Base-by-base conservation (phyloP, 2,113 vertebrate genomes). In the Phylloscopus whistleri region DNA sequence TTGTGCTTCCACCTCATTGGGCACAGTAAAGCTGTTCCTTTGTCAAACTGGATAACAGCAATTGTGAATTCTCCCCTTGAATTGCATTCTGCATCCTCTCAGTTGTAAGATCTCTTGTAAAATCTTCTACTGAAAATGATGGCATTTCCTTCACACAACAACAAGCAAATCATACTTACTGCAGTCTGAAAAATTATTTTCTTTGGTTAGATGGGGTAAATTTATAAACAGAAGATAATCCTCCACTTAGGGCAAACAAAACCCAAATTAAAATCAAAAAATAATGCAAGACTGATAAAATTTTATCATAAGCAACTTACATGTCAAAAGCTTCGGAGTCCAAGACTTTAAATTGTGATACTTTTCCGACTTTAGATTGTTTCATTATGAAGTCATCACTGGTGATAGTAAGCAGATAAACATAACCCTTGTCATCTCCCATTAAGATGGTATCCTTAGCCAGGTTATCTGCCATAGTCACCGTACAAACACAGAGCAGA, bases 381-480 rank as follows among this genome's bases (percentile, higher is more conserved):
- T 97, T 97, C 53, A 97, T 66, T 73, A 95, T 93, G 39, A 98
- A 97, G 44, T 97, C 94, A 51, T 98, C 97, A 35, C 72, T 97
- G 21, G 87, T 97, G 46, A 98, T 19, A 26, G 97, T 95, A 93
- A 97, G 96, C 55, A 91, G 95, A 53, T 67, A 97, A 70, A 98
- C 96, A 72, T 96, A 97, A 60, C 98, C 98, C 24, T 96, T 98
- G 35, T 98, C 96, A 75, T 98, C 98, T 67, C 98, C 98, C 60
- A 98, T 78, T 67, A 98, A 94, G 60, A 98, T 94, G 43, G 95
- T 96, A 51, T 98, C 98, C 56, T 92, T 82, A 87, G 95, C 67
- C 49, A 92, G 35, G 10, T 97, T 76, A 55, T 97, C 90, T 18
- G 96, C 23, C 7, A 52, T 4, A 16, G 95, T 87, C 43, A 97